Base-by-base conservation (phyloP, 2,113 vertebrate genomes). In the Pseudorectes ferrugineus region DNA sequence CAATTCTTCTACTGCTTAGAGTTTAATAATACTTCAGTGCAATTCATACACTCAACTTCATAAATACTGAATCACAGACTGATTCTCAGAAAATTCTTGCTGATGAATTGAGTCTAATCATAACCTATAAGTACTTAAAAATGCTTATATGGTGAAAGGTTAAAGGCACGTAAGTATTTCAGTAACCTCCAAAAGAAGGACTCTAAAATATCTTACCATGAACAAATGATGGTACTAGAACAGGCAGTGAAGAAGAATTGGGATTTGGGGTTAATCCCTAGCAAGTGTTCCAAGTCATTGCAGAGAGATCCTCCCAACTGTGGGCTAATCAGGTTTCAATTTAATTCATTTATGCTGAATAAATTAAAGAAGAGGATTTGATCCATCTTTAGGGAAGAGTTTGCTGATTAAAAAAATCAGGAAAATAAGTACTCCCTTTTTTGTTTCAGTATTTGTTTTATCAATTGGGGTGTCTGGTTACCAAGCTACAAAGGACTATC, bases 231-330 rank as follows among this genome's bases (percentile, higher is more conserved):
- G 31, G 22, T 36, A 46, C 38, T 49, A 80, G 71, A 91, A 87
- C 63, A 85, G 49, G n/a, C 58, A 83, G 31, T n/a, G 29, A 40
- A 52, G 71, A 90, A 83, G 54, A 81, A 66, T 7, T 77, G 78
- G 72, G 88, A 96, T 94, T 95, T 93, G 43, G 13, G 6, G 20
- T 90, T 96, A 96, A 94, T 92, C 75, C 67, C 68, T 62, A 88
- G 72, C 55, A 94, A 93, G 55, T 22, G 49, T 67, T 95, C 43
- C 59, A 83, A 92, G 63, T 81, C 75, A 77, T 36, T 70, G 65
- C 67, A 92, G 51, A 67, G 57, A 87, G 11, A 92, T 74, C 57
- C 75, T 92, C 85, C 75, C 51, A 74, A 48, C 75, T 88, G 67
- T 81, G 43, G 66, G 55, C 43, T 90, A 93, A 95, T 80, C 72